These are phyloP conservation scores for Smittia aterrima DNA, from an alignment of 2,888 invertebrate species.

Conservation along the genomic window DNA sequence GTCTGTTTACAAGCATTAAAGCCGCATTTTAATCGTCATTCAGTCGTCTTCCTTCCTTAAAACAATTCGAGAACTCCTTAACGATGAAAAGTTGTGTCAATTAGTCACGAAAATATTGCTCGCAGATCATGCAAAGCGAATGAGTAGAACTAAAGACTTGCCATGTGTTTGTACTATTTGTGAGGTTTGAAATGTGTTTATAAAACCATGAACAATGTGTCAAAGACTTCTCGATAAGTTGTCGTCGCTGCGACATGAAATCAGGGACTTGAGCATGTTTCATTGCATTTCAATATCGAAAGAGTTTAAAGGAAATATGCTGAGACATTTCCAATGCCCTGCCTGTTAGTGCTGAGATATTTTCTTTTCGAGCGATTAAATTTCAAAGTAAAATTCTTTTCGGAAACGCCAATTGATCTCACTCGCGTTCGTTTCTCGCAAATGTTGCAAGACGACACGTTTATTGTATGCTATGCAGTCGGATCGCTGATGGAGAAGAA, in stretches of 20 bases:
- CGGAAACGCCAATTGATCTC: neutral
- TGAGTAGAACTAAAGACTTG: neutral
- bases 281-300: too few species aligned
- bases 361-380: neutral
- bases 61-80: too few species aligned
- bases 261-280: too few species aligned
- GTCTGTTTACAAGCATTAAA: neutral
- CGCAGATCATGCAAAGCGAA: neutral
- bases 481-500: neutral
- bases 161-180: neutral
- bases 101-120: neutral
- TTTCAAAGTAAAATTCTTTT: conserved; percentile 5
- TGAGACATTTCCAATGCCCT: too few species aligned
- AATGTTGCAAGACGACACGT: neutral
- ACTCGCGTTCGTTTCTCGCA: neutral
- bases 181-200: neutral
- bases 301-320: too few species aligned
- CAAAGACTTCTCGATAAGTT: neutral
- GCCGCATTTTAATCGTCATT: neutral
- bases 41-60: too few species aligned
- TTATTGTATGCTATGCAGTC: too few species aligned
- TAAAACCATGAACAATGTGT: neutral
- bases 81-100: neutral
- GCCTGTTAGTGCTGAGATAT: neutral
- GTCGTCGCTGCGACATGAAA: too few species aligned